phyloP scores from a whole-genome alignment of 2,888 invertebrate species.

The Limnephilus rhombicus region DNA sequence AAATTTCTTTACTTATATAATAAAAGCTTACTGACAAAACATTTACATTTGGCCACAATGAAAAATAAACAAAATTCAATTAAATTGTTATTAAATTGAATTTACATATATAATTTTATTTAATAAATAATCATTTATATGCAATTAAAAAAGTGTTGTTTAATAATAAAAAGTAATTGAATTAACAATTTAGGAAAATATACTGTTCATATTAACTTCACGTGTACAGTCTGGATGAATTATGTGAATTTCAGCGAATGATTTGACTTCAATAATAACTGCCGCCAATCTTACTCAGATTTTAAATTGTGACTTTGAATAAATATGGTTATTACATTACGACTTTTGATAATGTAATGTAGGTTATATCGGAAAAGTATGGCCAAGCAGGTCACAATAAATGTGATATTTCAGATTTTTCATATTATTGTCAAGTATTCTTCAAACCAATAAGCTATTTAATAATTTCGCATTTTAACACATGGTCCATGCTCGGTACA shows the following conservation, averaged over 20 bases:
- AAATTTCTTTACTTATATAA: not conserved
- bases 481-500: not conserved
- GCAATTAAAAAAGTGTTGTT: too few species aligned
- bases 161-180: too few species aligned
- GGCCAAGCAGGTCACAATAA: not conserved
- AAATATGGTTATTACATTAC: not conserved
- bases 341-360: not conserved
- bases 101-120: not conserved
- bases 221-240: not conserved
- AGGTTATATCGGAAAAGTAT: not conserved
- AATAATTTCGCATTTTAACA: not conserved
- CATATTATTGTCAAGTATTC: not conserved
- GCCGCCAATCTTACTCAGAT: not conserved
- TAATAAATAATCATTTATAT: not conserved
- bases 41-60: not conserved
- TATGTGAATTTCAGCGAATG: not conserved
- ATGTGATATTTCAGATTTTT: not conserved
- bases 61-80: not conserved
- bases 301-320: not conserved
- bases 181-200: slow-evolving; percentile 16
- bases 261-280: not conserved
- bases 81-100: not conserved
- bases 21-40: not conserved
- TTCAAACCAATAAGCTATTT: not conserved
- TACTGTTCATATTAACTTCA: not conserved